phyloP scores from a whole-genome alignment of 2,797 vertebrate species.

The Aeoliscus strigatus region DNA sequence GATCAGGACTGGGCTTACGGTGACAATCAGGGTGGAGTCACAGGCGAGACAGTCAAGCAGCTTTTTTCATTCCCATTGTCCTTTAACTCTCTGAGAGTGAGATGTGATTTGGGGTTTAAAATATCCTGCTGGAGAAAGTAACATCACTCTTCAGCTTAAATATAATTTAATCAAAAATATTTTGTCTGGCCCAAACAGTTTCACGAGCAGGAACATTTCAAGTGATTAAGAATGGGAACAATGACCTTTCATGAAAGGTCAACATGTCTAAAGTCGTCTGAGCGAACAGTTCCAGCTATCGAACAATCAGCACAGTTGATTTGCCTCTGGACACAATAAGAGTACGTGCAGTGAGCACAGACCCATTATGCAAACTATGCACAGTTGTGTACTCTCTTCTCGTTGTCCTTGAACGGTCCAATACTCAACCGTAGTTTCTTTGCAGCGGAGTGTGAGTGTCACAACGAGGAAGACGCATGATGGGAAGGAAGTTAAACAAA shows the following conservation, averaged over 20 bases:
- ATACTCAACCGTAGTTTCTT: too few relatives aligned
- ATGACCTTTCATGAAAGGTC: slow-evolving; percentile 23
- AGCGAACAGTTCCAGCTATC: slow-evolving; percentile 36
- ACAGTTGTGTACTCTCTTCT: slow-evolving; percentile 40
- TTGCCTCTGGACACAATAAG: slow-evolving; percentile 35
- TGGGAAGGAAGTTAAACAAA: too few relatives aligned
- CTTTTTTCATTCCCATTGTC: slow-evolving; percentile 51
- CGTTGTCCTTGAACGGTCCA: slow-evolving; percentile 57
- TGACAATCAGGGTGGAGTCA: slow-evolving; percentile 65
- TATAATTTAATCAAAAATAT: too few relatives aligned
- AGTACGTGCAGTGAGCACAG: slow-evolving; percentile 29
- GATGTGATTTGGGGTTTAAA: too few relatives aligned
- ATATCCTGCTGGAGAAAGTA: too few relatives aligned
- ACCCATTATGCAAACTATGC: slow-evolving; percentile 50
- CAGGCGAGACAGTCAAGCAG: slow-evolving; percentile 43
- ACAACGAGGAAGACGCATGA: too few relatives aligned
- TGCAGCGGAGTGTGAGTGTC: too few relatives aligned
- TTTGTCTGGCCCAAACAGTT: too few relatives aligned
- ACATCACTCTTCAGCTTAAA: too few relatives aligned
- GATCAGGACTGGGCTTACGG: slow-evolving; percentile 52
- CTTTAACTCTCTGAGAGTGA: too few relatives aligned
- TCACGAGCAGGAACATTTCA: too few relatives aligned
- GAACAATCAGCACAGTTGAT: slow-evolving; percentile 39
- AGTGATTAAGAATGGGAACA: too few relatives aligned
- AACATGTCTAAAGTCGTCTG: slow-evolving; percentile 39